Conservation (phyloP, 1,140 invertebrate species). For the Globodera rostochiensis region DNA sequence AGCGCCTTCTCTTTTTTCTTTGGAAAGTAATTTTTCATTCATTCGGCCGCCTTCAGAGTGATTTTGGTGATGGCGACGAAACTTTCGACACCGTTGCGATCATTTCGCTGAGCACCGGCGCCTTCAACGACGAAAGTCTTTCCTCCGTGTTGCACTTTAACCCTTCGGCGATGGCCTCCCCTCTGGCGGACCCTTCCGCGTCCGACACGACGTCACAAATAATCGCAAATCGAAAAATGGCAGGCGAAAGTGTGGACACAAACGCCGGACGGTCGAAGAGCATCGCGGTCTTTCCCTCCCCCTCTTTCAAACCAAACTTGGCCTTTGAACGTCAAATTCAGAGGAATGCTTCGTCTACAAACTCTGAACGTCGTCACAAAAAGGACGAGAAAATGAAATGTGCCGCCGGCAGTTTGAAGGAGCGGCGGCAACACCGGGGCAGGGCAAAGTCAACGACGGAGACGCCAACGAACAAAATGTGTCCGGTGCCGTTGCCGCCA, state of each 20-base stretch:
- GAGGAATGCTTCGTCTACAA: conserved; percentile 5
- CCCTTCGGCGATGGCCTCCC: conserved; percentile 11
- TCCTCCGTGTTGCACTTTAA: conserved; percentile 55
- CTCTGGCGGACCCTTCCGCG: conserved; percentile 21
- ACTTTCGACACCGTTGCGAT: conserved; percentile 14
- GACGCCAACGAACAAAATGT: too few species aligned
- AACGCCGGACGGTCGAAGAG: background rate
- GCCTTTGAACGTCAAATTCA: background rate
- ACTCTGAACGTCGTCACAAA: background rate
- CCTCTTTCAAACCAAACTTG: background rate
- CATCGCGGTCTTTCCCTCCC: background rate
- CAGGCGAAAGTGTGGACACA: background rate
- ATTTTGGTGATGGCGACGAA: background rate
- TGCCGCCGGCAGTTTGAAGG: background rate
- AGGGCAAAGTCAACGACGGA: background rate
- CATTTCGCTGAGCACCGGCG: conserved; percentile 35
- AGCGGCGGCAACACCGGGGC: too few species aligned
- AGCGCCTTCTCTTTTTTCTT: too few species aligned
- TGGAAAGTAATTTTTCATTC: background rate
- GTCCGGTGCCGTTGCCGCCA: too few species aligned
- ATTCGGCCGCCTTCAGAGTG: background rate
- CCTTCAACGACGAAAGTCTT: conserved; percentile 55
- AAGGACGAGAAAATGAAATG: background rate
- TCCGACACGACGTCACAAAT: conserved; percentile 41
- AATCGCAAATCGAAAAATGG: conserved; percentile 1